A percentile compares a stretch with the other conserved stretches of the same genome.
Conservation (phyloP, 2,797 vertebrate species). For the Podarcis lilfordi region DNA sequence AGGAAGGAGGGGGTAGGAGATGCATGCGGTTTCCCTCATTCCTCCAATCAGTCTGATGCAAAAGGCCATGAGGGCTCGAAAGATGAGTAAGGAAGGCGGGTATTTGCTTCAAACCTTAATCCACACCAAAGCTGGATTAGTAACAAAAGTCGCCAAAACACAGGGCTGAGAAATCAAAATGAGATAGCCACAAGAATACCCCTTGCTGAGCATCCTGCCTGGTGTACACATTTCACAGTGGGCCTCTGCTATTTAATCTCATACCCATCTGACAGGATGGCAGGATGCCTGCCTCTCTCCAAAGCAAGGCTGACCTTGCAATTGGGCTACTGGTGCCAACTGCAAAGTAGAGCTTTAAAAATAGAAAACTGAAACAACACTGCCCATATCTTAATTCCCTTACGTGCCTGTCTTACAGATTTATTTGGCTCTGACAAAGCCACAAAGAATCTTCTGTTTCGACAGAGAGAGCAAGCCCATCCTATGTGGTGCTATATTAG, state of each 20-base stretch:
- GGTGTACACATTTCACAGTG: slow-evolving; percentile 28
- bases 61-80: not conserved
- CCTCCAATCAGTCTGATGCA: not conserved
- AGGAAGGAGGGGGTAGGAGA: not conserved
- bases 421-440: not conserved
- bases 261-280: slow-evolving; percentile 63
- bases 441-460: not conserved
- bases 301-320: slow-evolving; percentile 62
- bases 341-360: slow-evolving; percentile 37
- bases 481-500: not conserved
- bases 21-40: not conserved
- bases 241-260: slow-evolving; percentile 29
- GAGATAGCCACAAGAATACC: slow-evolving; percentile 46
- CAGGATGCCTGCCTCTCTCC: slow-evolving; percentile 37
- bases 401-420: slow-evolving; percentile 14
- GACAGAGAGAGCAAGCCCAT: not conserved
- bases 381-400: slow-evolving; percentile 36
- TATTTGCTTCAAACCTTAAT: slow-evolving; percentile 47
- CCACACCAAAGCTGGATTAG: slow-evolving; percentile 42
- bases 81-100: slow-evolving; percentile 32
- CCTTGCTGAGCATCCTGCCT: slow-evolving; percentile 62
- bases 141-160: slow-evolving; percentile 26
- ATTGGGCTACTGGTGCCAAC: slow-evolving; percentile 41
- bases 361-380: slow-evolving; percentile 22
- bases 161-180: slow-evolving; percentile 60